Evolutionary conservation across 2,113 vertebrate species (phyloP).

Genomic region (Uria aalge): DNA sequence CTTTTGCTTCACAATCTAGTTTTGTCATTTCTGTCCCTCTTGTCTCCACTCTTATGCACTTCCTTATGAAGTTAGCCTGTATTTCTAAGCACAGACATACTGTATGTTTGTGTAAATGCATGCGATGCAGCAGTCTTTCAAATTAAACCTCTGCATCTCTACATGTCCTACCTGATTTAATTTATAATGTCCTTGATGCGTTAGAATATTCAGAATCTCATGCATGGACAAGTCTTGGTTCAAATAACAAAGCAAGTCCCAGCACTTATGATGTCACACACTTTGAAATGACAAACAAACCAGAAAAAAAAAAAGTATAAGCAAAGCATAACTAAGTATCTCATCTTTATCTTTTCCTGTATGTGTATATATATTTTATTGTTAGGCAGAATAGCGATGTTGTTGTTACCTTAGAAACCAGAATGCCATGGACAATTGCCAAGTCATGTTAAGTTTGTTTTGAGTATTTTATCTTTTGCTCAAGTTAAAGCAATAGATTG

Average conservation of each 20-base stretch:
- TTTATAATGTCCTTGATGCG: neutral
- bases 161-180: neutral
- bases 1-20: neutral
- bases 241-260: neutral
- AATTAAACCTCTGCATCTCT: neutral
- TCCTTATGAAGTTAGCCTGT: neutral
- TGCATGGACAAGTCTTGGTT: neutral
- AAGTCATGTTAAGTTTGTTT: conserved; percentile 71
- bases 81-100: neutral
- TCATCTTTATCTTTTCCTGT: conserved; percentile 33
- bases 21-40: neutral
- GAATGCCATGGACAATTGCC: conserved; percentile 80
- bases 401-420: conserved; percentile 53
- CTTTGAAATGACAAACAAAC: conserved; percentile 64
- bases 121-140: neutral
- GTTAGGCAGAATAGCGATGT: conserved; percentile 48
- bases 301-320: conserved; percentile 24
- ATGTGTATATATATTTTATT: conserved; percentile 45
- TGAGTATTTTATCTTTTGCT: conserved; percentile 67
- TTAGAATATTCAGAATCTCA: neutral
- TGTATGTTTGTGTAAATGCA: neutral
- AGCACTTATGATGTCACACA: conserved; percentile 74
- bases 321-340: conserved; percentile 52
- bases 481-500: conserved; percentile 66
- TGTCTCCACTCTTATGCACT: neutral